phyloP scores from a whole-genome alignment of 2,113 vertebrate species.

The Solenodon paradoxus region DNA sequence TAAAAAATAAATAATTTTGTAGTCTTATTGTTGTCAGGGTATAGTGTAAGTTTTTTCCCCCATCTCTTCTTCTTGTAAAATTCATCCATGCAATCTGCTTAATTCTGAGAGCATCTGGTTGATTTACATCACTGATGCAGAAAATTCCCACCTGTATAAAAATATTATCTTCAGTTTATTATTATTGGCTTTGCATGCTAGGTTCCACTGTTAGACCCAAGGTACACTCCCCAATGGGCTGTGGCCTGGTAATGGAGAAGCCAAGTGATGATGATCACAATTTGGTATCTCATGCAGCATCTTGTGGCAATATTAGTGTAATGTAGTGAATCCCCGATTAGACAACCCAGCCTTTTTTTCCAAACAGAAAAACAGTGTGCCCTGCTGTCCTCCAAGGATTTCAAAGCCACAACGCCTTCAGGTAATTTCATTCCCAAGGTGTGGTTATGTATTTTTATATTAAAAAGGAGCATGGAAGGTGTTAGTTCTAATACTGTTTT shows the following conservation, averaged over 20 bases:
- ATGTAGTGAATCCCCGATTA: background rate
- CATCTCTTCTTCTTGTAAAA: background rate
- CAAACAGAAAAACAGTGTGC: constrained; percentile 65
- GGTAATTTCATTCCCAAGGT: constrained; percentile 60
- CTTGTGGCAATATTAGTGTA: background rate
- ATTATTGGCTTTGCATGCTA: background rate
- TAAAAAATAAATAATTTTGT: background rate
- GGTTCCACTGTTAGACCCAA: background rate
- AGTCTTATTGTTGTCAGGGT: background rate
- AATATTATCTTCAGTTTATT: background rate
- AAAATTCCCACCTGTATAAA: background rate
- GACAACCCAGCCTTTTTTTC: constrained; percentile 59
- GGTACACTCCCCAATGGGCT: background rate
- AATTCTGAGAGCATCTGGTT: background rate
- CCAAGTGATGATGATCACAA: background rate
- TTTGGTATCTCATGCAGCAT: background rate
- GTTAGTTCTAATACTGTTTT: constrained; percentile 10
- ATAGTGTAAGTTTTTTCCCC: background rate
- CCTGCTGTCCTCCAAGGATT: constrained; percentile 49
- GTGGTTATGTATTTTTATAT: constrained; percentile 3
- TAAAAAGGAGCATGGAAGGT: constrained; percentile 51
- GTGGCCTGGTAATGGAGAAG: background rate
- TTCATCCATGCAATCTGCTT: background rate
- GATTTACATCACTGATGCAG: background rate
- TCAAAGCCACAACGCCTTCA: constrained; percentile 67